Conservation (phyloP, 2,888 invertebrate species). For the Cheilosia scutellata region DNA sequence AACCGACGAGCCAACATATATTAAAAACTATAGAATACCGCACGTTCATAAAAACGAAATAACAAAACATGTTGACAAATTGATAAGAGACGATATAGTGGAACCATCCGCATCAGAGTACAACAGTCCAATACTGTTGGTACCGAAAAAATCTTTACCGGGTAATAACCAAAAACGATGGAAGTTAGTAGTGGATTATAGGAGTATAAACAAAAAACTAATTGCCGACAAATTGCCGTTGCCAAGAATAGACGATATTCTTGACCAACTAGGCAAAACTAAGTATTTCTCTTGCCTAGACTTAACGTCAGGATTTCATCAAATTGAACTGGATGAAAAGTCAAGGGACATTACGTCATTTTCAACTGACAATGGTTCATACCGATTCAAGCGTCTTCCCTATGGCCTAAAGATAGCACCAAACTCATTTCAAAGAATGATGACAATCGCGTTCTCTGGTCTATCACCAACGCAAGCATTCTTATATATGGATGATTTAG, state of each 20-base stretch:
- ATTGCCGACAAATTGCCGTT: conserved; percentile 40
- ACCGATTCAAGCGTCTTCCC: conserved; percentile 74
- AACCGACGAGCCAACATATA: conserved; percentile 23
- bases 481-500: conserved; percentile 76
- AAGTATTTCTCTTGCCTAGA: conserved; percentile 28
- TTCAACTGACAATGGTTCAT: conserved; percentile 64
- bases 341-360: conserved; percentile 37
- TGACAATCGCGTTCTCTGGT: conserved; percentile 72
- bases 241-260: conserved; percentile 44
- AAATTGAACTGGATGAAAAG: conserved; percentile 9
- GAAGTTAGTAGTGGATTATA: conserved; percentile 27
- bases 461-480: conserved; percentile 71
- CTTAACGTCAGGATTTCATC: conserved; percentile 24
- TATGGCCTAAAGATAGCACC: conserved; percentile 73
- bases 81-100: conserved; percentile 3
- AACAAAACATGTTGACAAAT: conserved; percentile 4
- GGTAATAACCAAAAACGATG: conserved; percentile 10
- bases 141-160: conserved; percentile 22
- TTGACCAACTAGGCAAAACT: conserved; percentile 18
- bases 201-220: conserved; percentile 8
- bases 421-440: conserved; percentile 77
- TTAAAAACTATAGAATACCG: conserved; percentile 30
- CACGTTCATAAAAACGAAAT: conserved; percentile 15
- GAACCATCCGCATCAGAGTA: conserved; percentile 33
- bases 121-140: conserved; percentile 15